phyloP scores from a whole-genome alignment of 2,888 invertebrate species.

The Caenorhabditis sp. region DNA sequence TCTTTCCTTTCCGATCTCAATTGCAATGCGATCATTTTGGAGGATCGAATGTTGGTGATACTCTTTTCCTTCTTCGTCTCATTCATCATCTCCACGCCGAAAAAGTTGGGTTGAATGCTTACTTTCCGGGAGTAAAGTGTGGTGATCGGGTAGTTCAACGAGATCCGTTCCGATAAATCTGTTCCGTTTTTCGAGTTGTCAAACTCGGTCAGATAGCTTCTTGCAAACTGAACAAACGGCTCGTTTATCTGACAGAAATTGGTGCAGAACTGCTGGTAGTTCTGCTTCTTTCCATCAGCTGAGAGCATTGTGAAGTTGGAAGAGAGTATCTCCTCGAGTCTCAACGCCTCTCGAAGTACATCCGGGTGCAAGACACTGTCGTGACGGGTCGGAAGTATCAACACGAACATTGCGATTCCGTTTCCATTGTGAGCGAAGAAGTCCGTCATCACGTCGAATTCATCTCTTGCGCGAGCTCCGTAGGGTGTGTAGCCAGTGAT shows the following conservation, averaged over 20 bases:
- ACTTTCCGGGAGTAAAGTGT: conserved; percentile 76
- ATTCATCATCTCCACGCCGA: conserved; percentile 74
- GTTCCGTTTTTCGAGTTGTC: conserved; percentile 46
- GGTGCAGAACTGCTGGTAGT: conserved; percentile 77
- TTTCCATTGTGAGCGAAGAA: conserved; percentile 69
- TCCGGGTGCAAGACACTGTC: conserved; percentile 71
- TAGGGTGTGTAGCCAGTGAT: conserved; percentile 81
- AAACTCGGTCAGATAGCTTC: conserved; percentile 51
- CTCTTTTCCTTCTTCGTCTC: conserved; percentile 17
- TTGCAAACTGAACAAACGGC: conserved; percentile 77
- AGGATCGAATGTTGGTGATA: conserved; percentile 68
- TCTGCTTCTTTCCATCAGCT: conserved; percentile 66
- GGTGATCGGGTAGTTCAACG: conserved; percentile 76
- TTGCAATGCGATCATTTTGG: conserved; percentile 74
- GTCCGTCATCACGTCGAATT: conserved; percentile 69
- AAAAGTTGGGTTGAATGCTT: conserved; percentile 80
- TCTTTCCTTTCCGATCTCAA: conserved; percentile 77
- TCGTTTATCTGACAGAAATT: conserved; percentile 81
- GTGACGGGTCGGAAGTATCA: conserved; percentile 73
- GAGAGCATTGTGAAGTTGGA: conserved; percentile 52
- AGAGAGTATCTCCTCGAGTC: conserved; percentile 36
- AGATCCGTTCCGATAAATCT: conserved; percentile 65
- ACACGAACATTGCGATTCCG: conserved; percentile 76
- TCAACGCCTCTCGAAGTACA: conserved; percentile 71
- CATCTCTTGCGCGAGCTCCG: conserved; percentile 73